Percentiles rank a stretch among this genome's conserved stretches.
Evolutionary conservation across 2,113 vertebrate species (phyloP).

Genomic region (Bufo gargarizans): DNA sequence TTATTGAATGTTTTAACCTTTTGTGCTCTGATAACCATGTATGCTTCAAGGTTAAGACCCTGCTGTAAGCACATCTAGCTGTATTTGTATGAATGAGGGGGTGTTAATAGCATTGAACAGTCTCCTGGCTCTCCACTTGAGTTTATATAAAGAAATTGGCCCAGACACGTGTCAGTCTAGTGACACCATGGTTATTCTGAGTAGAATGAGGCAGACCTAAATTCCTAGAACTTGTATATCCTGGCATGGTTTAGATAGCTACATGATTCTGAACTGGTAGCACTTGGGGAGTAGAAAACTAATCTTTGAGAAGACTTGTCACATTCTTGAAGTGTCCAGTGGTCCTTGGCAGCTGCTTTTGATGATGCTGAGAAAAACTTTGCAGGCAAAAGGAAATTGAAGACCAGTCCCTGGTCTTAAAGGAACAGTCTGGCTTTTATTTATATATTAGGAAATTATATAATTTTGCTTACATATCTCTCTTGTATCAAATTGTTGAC

Average conservation of each 20-base stretch:
- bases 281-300: neutral
- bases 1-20: too few species aligned
- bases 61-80: neutral
- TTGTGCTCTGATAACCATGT: neutral
- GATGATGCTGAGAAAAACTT: neutral
- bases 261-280: constrained; percentile 18
- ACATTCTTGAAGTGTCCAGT: constrained; percentile 10
- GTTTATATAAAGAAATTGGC: constrained; percentile 46
- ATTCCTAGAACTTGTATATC: constrained; percentile 51
- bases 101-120: constrained; percentile 41
- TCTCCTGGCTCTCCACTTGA: neutral
- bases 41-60: neutral
- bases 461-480: too few species aligned
- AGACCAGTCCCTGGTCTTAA: neutral
- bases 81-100: neutral
- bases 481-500: too few species aligned
- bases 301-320: constrained; percentile 3
- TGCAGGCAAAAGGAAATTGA: neutral
- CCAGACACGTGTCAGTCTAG: constrained; percentile 27
- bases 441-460: too few species aligned
- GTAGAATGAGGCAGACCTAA: constrained; percentile 31
- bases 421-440: too few species aligned
- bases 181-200: constrained; percentile 34
- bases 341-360: neutral
- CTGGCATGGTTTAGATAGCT: constrained; percentile 37